Evolutionary conservation across 2,797 vertebrate species (phyloP), one percentile per base, ranked within the genome.

Genomic region (Hemitrygon akajei): DNA sequence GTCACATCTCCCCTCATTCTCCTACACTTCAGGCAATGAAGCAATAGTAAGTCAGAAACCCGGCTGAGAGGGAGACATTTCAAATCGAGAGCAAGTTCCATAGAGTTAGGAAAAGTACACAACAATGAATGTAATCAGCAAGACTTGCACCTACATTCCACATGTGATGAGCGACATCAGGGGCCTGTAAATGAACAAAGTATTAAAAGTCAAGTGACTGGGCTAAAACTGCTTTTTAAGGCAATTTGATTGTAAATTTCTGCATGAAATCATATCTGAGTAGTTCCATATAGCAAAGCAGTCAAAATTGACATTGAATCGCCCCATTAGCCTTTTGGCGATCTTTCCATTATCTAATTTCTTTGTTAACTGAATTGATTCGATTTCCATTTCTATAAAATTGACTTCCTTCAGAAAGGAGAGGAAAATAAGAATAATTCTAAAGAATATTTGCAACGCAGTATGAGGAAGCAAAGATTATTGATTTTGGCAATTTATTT

Each of bases 261-360:
- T 79, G 16, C 30, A 79, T 79, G 11, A 79, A 34, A 79, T 79
- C 76, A 79, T 10, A 34, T 34, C 34, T 11, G 1, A 79, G 76
- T 1, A 79, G 34, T 5, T 79, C 76, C 76, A 79, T 34, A 79
- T 34, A 79, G 7, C 76, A 34, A 79, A 34, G n/a, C 30, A 37
- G 11, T 79, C n/a, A 79, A 34, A 37, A 34, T 79, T 79, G 76
- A 79, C n/a, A 79, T 37, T 79, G 77, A 37, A 79, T 79, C 18
- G n/a, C 6, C 5, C 30, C 77, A 79, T 79, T 79, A 79, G n/a
- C 12, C 77, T 79, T 16, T 79, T 16, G n/a, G n/a, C 16, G 77
- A 79, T 79, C n/a, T 79, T 77, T 77, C 76, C 76, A 77, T n/a
- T 77, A 77, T 77, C 76, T 10, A 77, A 77, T 77, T 77, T n/a